Evolutionary conservation across 2,888 invertebrate species (phyloP).

Genomic region (Crematogaster levior): DNA sequence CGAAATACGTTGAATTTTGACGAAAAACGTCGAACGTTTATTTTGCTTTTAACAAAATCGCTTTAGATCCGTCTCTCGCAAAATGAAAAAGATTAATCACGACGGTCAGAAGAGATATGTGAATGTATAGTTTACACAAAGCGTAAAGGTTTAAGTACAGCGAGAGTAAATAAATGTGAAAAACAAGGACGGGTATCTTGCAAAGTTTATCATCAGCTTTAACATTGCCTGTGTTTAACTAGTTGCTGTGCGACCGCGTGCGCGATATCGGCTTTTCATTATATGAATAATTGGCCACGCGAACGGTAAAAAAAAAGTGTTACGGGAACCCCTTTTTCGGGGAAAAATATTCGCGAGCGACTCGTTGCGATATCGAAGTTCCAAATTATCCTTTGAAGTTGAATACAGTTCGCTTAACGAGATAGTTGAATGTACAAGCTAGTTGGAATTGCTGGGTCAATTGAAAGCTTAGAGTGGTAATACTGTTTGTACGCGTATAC

Average conservation of each 20-base stretch:
- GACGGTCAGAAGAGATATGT: neutral
- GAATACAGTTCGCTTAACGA: constrained; percentile 39
- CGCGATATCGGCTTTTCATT: constrained; percentile 14
- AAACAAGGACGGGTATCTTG: neutral
- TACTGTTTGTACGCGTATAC: constrained; percentile 20
- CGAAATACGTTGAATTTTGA: too few species aligned
- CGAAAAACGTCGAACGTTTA: neutral
- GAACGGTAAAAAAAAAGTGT: neutral
- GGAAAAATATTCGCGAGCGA: neutral
- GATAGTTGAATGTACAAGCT: constrained; percentile 25
- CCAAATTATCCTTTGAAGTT: constrained; percentile 35
- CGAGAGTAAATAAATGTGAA: neutral
- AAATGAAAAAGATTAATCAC: neutral
- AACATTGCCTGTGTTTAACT: neutral
- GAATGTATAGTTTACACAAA: neutral
- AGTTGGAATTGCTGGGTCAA: constrained; percentile 25
- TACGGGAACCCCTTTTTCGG: neutral
- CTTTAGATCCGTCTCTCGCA: neutral
- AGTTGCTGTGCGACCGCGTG: neutral
- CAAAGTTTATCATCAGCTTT: neutral
- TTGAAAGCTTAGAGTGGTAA: neutral
- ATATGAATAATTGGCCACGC: constrained; percentile 13
- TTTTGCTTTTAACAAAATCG: neutral
- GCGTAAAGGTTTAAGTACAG: neutral
- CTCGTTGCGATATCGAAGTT: neutral